Evolutionary conservation across 2,797 vertebrate species (phyloP).

Genomic region (Peromyscus aztecus): DNA sequence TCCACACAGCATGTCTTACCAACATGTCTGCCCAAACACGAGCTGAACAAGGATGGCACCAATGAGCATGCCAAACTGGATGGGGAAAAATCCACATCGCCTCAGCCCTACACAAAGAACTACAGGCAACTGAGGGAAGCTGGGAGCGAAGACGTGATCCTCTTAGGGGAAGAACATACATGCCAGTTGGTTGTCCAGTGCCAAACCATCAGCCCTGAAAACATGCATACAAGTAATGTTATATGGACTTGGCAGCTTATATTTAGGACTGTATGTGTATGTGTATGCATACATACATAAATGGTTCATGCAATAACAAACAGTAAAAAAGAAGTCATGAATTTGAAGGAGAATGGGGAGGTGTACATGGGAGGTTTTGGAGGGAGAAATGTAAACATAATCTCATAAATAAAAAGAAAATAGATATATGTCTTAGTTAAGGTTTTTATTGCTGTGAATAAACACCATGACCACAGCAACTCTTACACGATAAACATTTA

Average conservation of each 20-base stretch:
- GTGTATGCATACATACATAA: not conserved
- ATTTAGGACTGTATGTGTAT: not conserved
- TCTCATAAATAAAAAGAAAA: not conserved
- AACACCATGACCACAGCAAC: not conserved
- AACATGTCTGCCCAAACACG: not conserved
- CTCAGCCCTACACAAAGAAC: too few species aligned
- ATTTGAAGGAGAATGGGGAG: not conserved
- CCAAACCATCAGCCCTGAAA: not conserved
- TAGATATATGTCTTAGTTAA: not conserved
- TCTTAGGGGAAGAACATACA: not conserved
- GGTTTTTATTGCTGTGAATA: not conserved
- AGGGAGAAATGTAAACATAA: not conserved
- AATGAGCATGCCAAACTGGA: too few species aligned
- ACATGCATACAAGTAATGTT: not conserved
- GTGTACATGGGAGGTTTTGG: not conserved
- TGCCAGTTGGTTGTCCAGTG: not conserved
- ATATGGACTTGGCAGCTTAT: not conserved
- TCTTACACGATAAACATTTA: not conserved
- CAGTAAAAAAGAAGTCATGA: not conserved
- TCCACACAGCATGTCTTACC: not conserved
- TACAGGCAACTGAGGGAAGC: not conserved
- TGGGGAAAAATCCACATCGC: not conserved
- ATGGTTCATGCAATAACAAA: too few species aligned
- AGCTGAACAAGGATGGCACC: not conserved
- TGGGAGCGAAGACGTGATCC: too few species aligned